These are phyloP conservation scores for Clarias fuscus DNA, from an alignment of 2,797 vertebrate species.

Conservation along the genomic window DNA sequence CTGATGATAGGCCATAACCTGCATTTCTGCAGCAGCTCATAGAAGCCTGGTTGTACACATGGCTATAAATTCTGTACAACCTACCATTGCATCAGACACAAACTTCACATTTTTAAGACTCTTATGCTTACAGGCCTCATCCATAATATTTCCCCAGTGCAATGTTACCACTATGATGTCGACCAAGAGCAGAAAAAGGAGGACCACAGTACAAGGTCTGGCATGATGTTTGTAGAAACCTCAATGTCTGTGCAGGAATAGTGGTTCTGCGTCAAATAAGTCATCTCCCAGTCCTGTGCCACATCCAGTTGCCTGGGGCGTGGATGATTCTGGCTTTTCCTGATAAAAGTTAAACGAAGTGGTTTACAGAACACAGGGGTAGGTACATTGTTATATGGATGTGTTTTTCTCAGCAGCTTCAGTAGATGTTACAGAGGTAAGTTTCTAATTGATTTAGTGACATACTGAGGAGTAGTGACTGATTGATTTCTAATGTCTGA, in stretches of 20 bases:
- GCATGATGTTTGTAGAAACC: neutral
- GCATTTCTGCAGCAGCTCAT: neutral
- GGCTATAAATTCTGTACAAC: neutral
- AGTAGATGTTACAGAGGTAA: neutral
- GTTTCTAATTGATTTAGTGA: neutral
- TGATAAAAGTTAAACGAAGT: neutral
- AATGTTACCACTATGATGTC: neutral
- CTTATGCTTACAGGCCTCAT: neutral
- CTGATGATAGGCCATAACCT: neutral
- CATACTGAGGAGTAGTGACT: neutral
- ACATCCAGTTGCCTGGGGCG: neutral
- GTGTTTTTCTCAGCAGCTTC: neutral
- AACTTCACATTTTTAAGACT: neutral
- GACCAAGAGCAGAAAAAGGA: neutral
- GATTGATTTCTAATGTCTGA: neutral
- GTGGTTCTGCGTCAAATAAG: neutral
- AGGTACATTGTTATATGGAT: neutral
- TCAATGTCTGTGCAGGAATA: neutral
- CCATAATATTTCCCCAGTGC: neutral
- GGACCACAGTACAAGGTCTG: neutral
- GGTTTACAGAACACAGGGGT: neutral
- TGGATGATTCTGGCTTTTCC: neutral
- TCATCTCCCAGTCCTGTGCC: neutral
- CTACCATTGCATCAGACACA: no score
- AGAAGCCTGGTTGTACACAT: neutral